Evolutionary conservation across 2,113 vertebrate species (phyloP).

Genomic region (Antigone vipio): DNA sequence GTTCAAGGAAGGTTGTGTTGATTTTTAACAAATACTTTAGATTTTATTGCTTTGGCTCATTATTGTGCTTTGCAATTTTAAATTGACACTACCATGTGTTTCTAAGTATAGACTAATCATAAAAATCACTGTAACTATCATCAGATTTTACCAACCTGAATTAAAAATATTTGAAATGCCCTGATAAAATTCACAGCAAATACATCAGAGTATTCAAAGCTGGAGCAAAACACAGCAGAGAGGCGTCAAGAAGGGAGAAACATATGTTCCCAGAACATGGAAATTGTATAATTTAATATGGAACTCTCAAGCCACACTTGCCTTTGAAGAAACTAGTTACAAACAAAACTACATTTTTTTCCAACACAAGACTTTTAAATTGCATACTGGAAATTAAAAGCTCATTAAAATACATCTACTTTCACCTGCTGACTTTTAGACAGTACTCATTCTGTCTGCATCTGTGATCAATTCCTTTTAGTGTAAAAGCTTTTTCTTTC

Average conservation of each 20-base stretch:
- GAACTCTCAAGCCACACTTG: neutral
- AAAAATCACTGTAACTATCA: neutral
- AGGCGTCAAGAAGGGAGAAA: neutral
- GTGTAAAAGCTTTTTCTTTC: neutral
- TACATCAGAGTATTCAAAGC: neutral
- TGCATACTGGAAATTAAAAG: neutral
- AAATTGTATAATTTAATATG: neutral
- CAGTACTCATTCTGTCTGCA: neutral
- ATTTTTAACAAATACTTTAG: neutral
- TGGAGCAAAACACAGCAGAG: neutral
- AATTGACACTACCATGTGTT: neutral
- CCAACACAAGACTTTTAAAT: neutral
- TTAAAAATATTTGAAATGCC: neutral
- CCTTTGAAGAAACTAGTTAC: neutral
- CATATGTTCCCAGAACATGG: fast-evolving
- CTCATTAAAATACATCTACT: neutral
- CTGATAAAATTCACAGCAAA: neutral
- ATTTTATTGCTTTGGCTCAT: neutral
- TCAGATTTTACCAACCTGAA: neutral
- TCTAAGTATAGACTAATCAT: neutral
- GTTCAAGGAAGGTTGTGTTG: neutral
- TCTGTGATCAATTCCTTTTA: neutral
- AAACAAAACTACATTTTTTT: neutral
- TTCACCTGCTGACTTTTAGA: neutral
- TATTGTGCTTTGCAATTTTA: neutral